phyloP scores from a whole-genome alignment of 2,888 invertebrate species.

The Philopedon plagiatum region DNA sequence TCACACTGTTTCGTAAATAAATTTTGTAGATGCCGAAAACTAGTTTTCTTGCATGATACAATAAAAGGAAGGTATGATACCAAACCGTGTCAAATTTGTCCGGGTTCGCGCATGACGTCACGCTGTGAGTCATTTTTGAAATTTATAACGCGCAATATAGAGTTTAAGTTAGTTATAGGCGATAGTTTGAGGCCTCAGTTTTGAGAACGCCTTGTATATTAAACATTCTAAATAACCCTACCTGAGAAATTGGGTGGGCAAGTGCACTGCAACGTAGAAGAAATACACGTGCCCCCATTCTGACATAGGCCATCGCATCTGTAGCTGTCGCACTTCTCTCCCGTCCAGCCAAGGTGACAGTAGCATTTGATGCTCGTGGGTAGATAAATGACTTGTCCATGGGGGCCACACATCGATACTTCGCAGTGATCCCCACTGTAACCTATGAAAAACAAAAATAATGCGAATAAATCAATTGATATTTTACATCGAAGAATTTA shows the following conservation, averaged over 20 bases:
- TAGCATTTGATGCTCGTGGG: conserved; percentile 62
- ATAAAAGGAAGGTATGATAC: too few species aligned
- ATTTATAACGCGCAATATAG: too few species aligned
- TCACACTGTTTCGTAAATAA: too few species aligned
- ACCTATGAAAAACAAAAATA: conserved; percentile 67
- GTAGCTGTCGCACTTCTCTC: conserved; percentile 75
- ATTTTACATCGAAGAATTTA: too few species aligned
- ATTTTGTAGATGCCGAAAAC: too few species aligned
- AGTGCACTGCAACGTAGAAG: conserved; percentile 37
- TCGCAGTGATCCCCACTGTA: conserved; percentile 71
- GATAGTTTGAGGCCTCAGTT: too few species aligned
- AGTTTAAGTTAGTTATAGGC: too few species aligned
- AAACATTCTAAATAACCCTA: not conserved
- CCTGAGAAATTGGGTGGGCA: conserved; percentile 39
- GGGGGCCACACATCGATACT: conserved; percentile 64
- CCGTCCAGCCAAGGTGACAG: conserved; percentile 69
- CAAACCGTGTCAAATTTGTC: too few species aligned
- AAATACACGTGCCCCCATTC: conserved; percentile 72
- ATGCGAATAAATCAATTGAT: not conserved
- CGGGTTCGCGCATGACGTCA: too few species aligned
- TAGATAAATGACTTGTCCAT: conserved; percentile 38
- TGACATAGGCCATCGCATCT: conserved; percentile 74
- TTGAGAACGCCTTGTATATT: too few species aligned
- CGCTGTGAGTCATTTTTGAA: too few species aligned
- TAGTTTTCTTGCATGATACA: too few species aligned